Conservation (phyloP, 2,797 vertebrate genomes). For the Anguilla megastoma region DNA sequence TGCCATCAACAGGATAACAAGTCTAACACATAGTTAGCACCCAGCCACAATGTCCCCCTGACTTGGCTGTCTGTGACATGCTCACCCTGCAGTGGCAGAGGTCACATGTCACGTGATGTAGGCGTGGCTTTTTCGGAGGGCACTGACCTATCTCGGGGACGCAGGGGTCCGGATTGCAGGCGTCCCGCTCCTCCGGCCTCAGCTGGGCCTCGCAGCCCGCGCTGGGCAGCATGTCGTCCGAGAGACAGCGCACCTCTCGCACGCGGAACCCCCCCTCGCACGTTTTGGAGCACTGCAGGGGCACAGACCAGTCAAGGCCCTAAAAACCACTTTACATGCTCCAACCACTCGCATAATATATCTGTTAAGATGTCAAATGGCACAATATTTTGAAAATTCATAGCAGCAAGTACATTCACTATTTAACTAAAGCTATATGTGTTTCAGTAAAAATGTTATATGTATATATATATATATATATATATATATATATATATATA, state of each 20-base stretch:
- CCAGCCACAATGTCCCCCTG: not conserved
- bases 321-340: not conserved
- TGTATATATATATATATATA: not conserved
- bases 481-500: too few relatives aligned
- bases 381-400: not conserved
- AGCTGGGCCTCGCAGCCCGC: slow-evolving; percentile 76
- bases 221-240: slow-evolving; percentile 80
- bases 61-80: not conserved
- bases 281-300: slow-evolving; percentile 87
- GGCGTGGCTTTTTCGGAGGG: not conserved
- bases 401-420: not conserved
- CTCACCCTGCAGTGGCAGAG: not conserved
- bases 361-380: not conserved
- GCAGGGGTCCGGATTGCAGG: slow-evolving; percentile 86
- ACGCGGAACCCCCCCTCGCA: slow-evolving; percentile 90
- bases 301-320: not conserved
- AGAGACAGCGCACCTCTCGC: slow-evolving; percentile 89
- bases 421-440: not conserved
- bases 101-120: not conserved
- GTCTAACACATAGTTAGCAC: not conserved
- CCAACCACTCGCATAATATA: not conserved
- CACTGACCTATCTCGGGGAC: slow-evolving; percentile 83
- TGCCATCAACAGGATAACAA: not conserved
- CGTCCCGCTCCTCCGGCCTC: slow-evolving; percentile 77
- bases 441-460: not conserved